A percentile compares a stretch with the other conserved stretches of the same genome.
These are phyloP conservation scores for Arion vulgaris DNA, from an alignment of 1,140 invertebrate species.

Conservation along the genomic window DNA sequence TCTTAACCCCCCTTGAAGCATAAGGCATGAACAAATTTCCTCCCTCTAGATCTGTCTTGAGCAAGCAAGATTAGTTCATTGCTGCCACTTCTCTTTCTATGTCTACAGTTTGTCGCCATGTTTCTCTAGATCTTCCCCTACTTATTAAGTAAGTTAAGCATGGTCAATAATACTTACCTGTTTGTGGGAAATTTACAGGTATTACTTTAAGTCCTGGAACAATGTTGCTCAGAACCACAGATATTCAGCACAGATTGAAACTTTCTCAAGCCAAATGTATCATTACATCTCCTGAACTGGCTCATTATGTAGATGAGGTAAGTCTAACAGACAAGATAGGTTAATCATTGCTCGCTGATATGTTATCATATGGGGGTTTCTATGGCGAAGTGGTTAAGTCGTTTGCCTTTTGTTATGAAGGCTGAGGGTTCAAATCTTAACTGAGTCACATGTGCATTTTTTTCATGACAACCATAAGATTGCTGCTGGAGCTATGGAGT, in stretches of 20 bases:
- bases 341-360: neutral
- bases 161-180: too few relatives aligned
- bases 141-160: too few relatives aligned
- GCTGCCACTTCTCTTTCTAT: too few relatives aligned
- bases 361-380: neutral
- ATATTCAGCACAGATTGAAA: conserved; percentile 36
- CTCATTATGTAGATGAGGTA: conserved; percentile 33
- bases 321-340: neutral
- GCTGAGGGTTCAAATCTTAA: too few relatives aligned
- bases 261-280: conserved; percentile 40
- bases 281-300: conserved; percentile 35
- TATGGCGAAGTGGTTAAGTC: neutral
- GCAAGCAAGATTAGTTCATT: too few relatives aligned
- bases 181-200: too few relatives aligned
- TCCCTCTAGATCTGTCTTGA: too few relatives aligned
- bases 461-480: neutral
- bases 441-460: neutral
- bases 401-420: too few relatives aligned
- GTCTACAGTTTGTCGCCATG: too few relatives aligned
- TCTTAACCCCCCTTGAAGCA: too few relatives aligned
- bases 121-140: too few relatives aligned
- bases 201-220: conserved; percentile 65
- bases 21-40: too few relatives aligned
- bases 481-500: neutral
- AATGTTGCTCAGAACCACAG: conserved; percentile 54